Evolutionary conservation across 2,797 vertebrate species (phyloP).

Genomic region (Crocidura indochinensis): DNA sequence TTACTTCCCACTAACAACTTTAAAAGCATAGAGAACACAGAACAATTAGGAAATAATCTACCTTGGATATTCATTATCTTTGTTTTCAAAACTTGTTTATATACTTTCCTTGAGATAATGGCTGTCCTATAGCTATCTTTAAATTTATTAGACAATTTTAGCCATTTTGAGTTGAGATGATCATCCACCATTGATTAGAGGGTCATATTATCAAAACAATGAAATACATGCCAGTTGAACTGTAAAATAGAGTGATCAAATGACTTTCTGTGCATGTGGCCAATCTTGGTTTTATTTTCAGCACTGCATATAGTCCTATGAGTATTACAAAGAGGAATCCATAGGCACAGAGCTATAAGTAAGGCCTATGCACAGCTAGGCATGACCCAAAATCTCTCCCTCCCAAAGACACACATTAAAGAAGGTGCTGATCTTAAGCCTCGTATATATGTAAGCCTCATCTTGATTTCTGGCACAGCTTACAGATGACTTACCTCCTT

Average conservation of each 20-base stretch:
- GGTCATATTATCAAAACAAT: not conserved
- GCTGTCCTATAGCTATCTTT: not conserved
- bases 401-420: too few relatives aligned
- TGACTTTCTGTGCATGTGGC: too few relatives aligned
- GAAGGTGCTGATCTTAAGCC: not conserved
- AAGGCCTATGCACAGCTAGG: too few relatives aligned
- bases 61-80: slow-evolving; percentile 40
- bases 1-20: slow-evolving; percentile 10
- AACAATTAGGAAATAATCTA: not conserved
- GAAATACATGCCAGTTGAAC: not conserved
- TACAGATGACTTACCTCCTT: not conserved
- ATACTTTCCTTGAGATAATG: slow-evolving; percentile 20
- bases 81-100: not conserved
- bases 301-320: too few relatives aligned
- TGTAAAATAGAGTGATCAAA: too few relatives aligned
- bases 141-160: not conserved
- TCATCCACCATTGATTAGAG: not conserved
- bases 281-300: too few relatives aligned
- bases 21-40: not conserved
- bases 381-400: too few relatives aligned
- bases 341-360: too few relatives aligned
- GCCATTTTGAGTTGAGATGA: too few relatives aligned
- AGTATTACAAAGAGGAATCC: too few relatives aligned
- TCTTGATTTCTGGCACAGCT: not conserved
- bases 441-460: not conserved